Evolutionary conservation across 2,113 vertebrate genomes (phyloP).

Genomic region (Accipiter virgatus): DNA sequence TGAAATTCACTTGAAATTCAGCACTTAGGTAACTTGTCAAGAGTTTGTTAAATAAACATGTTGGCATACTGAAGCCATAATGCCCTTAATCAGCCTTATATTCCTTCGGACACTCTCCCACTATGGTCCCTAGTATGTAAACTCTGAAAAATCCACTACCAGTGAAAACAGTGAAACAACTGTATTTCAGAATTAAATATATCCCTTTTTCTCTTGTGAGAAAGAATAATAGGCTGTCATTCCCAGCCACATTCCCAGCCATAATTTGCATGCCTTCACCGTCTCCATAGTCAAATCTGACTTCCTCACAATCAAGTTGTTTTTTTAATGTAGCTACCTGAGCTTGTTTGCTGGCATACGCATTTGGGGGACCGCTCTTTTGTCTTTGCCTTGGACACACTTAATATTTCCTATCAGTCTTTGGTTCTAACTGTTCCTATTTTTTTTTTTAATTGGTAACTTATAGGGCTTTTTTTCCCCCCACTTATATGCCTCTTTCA

Average conservation of each 20-base stretch:
- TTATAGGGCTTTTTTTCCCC: neutral
- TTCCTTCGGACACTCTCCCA: neutral
- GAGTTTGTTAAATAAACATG: neutral
- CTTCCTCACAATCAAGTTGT: neutral
- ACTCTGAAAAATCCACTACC: neutral
- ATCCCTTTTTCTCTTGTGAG: neutral
- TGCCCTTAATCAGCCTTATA: neutral
- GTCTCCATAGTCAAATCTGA: neutral
- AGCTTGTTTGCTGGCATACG: neutral
- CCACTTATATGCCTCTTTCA: neutral
- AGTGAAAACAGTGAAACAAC: neutral
- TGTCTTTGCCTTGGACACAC: neutral
- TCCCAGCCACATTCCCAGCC: neutral
- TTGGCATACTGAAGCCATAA: neutral
- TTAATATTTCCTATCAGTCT: neutral
- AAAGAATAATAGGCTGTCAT: neutral
- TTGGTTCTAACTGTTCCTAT: neutral
- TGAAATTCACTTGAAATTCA: neutral
- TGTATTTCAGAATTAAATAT: neutral
- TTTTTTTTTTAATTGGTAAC: neutral
- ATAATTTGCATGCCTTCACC: neutral
- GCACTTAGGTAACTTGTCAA: neutral
- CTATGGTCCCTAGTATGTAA: neutral
- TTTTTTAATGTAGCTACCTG: neutral
- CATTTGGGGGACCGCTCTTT: neutral